phyloP scores from a whole-genome alignment of 2,888 invertebrate species.

The Epinotia brunnichana region DNA sequence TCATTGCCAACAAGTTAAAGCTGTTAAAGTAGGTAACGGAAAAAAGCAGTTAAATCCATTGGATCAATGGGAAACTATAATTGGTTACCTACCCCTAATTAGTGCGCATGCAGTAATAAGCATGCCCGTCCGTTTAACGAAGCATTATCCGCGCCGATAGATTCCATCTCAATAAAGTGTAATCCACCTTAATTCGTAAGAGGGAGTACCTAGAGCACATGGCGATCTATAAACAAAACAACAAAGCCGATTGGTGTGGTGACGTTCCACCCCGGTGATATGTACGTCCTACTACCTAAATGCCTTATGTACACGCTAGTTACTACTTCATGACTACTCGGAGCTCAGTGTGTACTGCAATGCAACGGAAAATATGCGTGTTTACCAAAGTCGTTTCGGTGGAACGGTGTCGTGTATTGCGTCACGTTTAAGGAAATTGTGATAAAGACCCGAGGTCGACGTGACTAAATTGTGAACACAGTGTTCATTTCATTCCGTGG shows the following conservation, averaged over 20 bases:
- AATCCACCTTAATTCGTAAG: conserved; percentile 58
- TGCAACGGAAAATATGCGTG: conserved; percentile 85
- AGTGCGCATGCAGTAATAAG: not conserved
- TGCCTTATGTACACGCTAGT: conserved; percentile 84
- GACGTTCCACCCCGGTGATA: conserved; percentile 84
- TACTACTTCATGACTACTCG: conserved; percentile 84
- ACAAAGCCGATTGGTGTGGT: conserved; percentile 83
- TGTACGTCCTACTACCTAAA: conserved; percentile 84
- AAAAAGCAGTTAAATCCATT: not conserved
- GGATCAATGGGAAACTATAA: not conserved
- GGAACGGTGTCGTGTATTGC: conserved; percentile 83
- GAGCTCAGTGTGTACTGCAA: conserved; percentile 85
- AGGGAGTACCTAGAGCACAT: conserved; percentile 79
- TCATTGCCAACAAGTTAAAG: not conserved
- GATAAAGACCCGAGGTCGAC: conserved; percentile 82
- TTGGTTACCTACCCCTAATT: not conserved
- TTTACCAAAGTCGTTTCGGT: conserved; percentile 84
- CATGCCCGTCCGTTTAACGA: not conserved
- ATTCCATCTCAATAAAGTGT: conserved; percentile 12
- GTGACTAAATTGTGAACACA: conserved; percentile 78
- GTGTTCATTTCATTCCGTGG: conserved; percentile 65
- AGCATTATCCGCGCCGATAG: conserved; percentile 9
- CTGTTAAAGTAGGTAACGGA: too few species aligned
- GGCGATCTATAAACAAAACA: conserved; percentile 80
- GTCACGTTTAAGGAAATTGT: conserved; percentile 83